phyloP scores from a whole-genome alignment of 2,113 vertebrate genomes.

The Dasypus novemcinctus region DNA sequence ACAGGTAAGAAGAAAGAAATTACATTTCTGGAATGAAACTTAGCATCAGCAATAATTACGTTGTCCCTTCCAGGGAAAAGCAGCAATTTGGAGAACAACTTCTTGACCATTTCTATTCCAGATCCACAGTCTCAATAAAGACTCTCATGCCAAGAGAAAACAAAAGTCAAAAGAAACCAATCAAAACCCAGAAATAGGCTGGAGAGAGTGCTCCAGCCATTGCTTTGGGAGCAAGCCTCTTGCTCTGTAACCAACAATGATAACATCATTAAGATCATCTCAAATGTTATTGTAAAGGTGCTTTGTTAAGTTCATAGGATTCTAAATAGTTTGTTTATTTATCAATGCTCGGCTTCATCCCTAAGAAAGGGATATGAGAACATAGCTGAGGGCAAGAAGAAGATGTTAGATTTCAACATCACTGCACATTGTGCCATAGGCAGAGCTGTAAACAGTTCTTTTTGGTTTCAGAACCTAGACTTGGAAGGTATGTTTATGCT shows the following conservation, averaged over 20 bases:
- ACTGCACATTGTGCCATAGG: fast-evolving
- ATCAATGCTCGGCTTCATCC: background rate
- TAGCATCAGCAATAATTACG: background rate
- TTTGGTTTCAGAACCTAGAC: background rate
- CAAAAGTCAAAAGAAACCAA: background rate
- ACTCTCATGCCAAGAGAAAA: background rate
- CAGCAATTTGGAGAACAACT: background rate
- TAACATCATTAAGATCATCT: background rate
- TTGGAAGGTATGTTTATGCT: background rate
- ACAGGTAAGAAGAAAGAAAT: background rate
- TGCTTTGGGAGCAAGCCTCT: background rate
- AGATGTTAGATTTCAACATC: background rate
- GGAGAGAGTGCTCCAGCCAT: background rate
- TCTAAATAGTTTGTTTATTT: background rate
- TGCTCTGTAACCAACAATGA: background rate
- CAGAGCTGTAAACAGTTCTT: background rate
- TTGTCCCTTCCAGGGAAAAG: background rate
- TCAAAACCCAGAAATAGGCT: background rate
- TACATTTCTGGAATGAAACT: conserved; percentile 2
- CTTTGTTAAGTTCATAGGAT: background rate
- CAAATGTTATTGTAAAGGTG: background rate
- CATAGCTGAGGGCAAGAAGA: background rate
- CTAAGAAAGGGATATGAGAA: background rate
- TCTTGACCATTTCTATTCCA: background rate
- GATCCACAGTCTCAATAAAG: background rate